Evolutionary conservation across 2,888 invertebrate genomes (phyloP).

Genomic region (Archips xylosteana): DNA sequence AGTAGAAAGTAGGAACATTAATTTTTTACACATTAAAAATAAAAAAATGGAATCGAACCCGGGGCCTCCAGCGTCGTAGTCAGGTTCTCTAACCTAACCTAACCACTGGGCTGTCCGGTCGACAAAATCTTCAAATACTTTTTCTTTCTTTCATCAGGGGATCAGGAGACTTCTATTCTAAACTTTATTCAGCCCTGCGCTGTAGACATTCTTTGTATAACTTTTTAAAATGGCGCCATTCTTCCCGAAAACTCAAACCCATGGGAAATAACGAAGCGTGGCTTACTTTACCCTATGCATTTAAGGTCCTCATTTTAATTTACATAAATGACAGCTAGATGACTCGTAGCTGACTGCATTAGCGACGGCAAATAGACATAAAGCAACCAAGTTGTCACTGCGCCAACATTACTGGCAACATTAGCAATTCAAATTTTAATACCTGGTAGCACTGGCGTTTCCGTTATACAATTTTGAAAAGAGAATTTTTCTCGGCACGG

Average conservation of each 20-base stretch:
- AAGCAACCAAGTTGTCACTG: constrained; percentile 31
- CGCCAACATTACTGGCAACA: constrained; percentile 30
- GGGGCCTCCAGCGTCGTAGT: too few species aligned
- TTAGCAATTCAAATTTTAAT: constrained; percentile 40
- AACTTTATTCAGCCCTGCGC: background rate
- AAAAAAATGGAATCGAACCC: too few species aligned
- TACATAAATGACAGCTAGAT: constrained; percentile 24
- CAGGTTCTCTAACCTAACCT: too few species aligned
- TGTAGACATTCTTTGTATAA: background rate
- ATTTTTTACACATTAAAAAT: too few species aligned
- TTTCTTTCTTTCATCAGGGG: too few species aligned
- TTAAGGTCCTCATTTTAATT: constrained; percentile 18
- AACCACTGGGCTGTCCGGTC: too few species aligned
- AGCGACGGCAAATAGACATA: constrained; percentile 27
- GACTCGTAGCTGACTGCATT: constrained; percentile 25
- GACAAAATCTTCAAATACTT: too few species aligned
- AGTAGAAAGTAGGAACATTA: too few species aligned
- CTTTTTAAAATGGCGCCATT: constrained; percentile 1
- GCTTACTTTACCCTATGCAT: constrained; percentile 1
- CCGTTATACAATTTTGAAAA: constrained; percentile 14
- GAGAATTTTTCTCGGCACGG: background rate
- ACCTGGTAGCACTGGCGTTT: constrained; percentile 22
- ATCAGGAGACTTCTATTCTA: background rate
- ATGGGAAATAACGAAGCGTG: background rate
- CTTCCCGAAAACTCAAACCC: background rate